Evolutionary conservation across 2,113 vertebrate genomes (phyloP).

Genomic region (Pungitius pungitius): DNA sequence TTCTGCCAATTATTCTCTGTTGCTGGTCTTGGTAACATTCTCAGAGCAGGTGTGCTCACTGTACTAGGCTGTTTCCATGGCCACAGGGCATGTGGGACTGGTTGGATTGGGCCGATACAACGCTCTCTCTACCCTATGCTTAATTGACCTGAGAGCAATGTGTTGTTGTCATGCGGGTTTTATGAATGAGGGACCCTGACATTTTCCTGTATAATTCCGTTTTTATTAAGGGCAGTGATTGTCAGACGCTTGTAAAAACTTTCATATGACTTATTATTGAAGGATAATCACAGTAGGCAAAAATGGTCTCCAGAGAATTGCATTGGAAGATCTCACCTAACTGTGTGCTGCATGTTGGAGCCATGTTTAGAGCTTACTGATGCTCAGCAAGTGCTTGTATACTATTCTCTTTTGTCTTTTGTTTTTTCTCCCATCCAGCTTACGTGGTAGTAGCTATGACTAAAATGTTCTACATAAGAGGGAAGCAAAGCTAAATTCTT

Average conservation of each 20-base stretch:
- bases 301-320: constrained; percentile 19
- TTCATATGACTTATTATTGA: constrained; percentile 42
- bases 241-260: constrained; percentile 14
- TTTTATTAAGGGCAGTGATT: constrained; percentile 43
- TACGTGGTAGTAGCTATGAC: background rate
- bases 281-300: constrained; percentile 42
- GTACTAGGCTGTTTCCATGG: constrained; percentile 46
- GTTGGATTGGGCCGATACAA: constrained; percentile 36
- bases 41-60: constrained; percentile 1
- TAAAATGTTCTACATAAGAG: background rate
- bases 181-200: constrained; percentile 52
- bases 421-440: background rate
- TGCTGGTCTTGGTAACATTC: constrained; percentile 49
- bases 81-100: constrained; percentile 51
- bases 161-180: constrained; percentile 34
- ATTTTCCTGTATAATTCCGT: constrained; percentile 43
- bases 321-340: constrained; percentile 24
- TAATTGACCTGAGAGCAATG: constrained; percentile 62
- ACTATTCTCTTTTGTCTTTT: constrained; percentile 11
- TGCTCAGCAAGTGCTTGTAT: background rate
- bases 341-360: constrained; percentile 4
- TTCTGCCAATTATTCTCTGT: constrained; percentile 71
- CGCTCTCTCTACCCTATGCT: constrained; percentile 18
- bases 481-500: background rate
- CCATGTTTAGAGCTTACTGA: background rate